phyloP scores from a whole-genome alignment of 2,113 vertebrate species.

The Boulengeromyrus knoepffleri region DNA sequence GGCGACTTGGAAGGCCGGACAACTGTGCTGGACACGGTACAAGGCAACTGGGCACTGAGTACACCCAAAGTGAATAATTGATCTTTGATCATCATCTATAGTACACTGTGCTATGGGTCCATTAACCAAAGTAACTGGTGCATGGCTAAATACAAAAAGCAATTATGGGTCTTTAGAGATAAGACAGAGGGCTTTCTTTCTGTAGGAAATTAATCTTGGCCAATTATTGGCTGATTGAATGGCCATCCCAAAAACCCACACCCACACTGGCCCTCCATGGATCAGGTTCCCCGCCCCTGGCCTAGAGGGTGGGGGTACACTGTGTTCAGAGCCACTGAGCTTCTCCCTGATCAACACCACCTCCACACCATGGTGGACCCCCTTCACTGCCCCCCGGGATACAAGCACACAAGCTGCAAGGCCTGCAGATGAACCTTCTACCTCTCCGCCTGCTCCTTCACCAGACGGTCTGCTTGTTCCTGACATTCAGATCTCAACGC shows the following conservation, averaged over 20 bases:
- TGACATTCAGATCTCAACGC: constrained; percentile 44
- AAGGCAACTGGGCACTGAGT: neutral
- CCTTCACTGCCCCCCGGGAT: constrained; percentile 33
- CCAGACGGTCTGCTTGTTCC: constrained; percentile 41
- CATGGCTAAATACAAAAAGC: neutral
- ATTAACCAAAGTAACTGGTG: neutral
- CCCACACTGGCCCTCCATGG: too few relatives aligned
- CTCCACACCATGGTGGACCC: constrained; percentile 38
- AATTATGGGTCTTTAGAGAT: neutral
- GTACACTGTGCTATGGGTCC: neutral
- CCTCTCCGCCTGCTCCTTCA: constrained; percentile 59
- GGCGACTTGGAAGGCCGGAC: neutral
- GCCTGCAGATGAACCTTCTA: constrained; percentile 33
- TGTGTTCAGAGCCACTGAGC: constrained; percentile 35
- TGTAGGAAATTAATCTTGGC: constrained; percentile 56
- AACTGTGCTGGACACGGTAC: neutral
- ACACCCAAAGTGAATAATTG: neutral
- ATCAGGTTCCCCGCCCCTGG: constrained; percentile 5
- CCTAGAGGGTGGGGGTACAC: neutral
- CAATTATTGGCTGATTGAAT: constrained; percentile 24
- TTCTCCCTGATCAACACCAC: constrained; percentile 59
- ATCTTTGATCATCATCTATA: neutral
- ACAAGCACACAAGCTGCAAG: constrained; percentile 21
- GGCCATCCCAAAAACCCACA: too few relatives aligned
- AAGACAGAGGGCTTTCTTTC: constrained; percentile 38